A percentile compares a stretch with the other conserved stretches of the same genome.
phyloP scores from a whole-genome alignment of 2,113 vertebrate species.

The Raphicerus campestris region DNA sequence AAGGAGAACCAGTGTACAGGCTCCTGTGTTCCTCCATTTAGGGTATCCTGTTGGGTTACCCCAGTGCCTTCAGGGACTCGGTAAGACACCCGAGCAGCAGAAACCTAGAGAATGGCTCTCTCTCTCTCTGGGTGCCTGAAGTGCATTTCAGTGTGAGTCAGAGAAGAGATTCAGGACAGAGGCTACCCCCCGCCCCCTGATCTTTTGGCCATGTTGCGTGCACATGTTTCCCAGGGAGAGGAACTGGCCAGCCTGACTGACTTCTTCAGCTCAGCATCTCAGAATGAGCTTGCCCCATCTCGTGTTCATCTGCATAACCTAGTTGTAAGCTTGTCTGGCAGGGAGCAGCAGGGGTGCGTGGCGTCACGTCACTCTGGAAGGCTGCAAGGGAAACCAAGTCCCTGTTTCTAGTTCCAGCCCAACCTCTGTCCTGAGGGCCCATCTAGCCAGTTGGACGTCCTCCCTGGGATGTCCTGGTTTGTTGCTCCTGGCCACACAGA shows the following conservation, averaged over 20 bases:
- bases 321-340: neutral
- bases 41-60: neutral
- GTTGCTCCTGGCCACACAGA: neutral
- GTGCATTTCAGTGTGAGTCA: neutral
- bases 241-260: neutral
- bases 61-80: neutral
- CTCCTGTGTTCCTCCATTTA: neutral
- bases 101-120: neutral
- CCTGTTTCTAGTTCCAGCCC: neutral
- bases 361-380: neutral
- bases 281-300: neutral
- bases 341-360: neutral
- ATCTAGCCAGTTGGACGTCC: neutral
- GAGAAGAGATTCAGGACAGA: conserved; percentile 47
- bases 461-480: neutral
- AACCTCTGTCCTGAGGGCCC: neutral
- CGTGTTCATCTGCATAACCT: neutral
- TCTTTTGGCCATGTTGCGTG: neutral
- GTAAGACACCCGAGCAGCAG: neutral
- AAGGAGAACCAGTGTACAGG: neutral
- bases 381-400: neutral
- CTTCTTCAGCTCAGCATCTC: neutral
- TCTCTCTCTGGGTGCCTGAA: neutral
- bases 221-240: neutral
- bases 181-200: neutral